phyloP scores from a whole-genome alignment of 2,113 vertebrate species.

The Brevimyrus niger region DNA sequence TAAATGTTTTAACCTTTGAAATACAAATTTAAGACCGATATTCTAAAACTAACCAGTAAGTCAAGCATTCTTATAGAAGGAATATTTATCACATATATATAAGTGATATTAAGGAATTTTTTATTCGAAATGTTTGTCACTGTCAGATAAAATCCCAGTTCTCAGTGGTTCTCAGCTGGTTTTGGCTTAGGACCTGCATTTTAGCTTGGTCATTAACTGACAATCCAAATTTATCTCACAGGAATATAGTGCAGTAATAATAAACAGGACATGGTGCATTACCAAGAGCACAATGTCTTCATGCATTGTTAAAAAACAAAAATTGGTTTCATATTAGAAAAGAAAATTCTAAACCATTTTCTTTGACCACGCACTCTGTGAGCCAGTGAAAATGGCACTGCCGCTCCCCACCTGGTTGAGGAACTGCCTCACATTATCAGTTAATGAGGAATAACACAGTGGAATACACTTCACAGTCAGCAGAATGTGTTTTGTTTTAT shows the following conservation, averaged over 20 bases:
- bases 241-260: not conserved
- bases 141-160: not conserved
- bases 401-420: not conserved
- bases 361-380: not conserved
- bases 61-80: not conserved
- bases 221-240: not conserved
- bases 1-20: not conserved
- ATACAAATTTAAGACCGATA: not conserved
- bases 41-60: not conserved
- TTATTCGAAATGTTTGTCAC: not conserved
- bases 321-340: not conserved
- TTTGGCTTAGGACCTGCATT: not conserved
- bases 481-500: not conserved
- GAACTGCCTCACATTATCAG: not conserved
- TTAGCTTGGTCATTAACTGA: not conserved
- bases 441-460: not conserved
- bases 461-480: not conserved
- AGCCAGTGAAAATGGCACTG: not conserved
- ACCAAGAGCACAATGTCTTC: not conserved
- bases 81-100: not conserved
- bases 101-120: not conserved
- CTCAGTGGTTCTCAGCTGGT: not conserved
- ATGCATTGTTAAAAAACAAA: not conserved
- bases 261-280: not conserved
- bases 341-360: not conserved